Evolutionary conservation across 2,888 invertebrate genomes (phyloP), one percentile per base, ranked within the genome.

Genomic region (Anarsia innoxiella): DNA sequence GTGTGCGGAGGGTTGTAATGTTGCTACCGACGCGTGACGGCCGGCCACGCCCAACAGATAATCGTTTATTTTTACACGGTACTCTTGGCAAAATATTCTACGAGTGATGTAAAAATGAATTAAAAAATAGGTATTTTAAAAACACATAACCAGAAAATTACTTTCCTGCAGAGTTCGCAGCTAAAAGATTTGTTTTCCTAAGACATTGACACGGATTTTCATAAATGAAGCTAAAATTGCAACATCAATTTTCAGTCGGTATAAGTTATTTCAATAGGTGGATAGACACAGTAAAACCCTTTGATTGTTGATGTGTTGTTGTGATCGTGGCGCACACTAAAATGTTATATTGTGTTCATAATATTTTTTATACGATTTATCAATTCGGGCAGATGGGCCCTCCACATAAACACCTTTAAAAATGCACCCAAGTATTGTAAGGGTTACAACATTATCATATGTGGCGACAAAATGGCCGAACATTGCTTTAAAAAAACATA

Each of bases 361-460:
- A 59, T 52, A 65, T 70, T 80, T 82, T 84, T 83, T 82, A 82
- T 71, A 73, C 70, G 69, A 70, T 82, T 74, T 77, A 80, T 78
- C 79, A 82, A 78, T 75, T 65, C 64, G 62, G 70, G 72, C 84
- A 84, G 84, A 84, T 84, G 83, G 75, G 63, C 67, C 50, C 53
- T 56, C 59, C 77, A 73, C 53, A 76, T 79, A 79, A 74, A 78
- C 76, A 80, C 76, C 74, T 77, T 78, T 75, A 12, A 60, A 71
- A 77, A 75, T 66, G 64, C 70, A 74, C 64, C 71, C 74, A 58
- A 58, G 71, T 63, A 73, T 72, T 71, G 67, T 72, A 71, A 73
- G 80, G 82, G 40, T 43, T 76, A 75, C 72, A 70, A 65, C 54
- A 73, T 79, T 75, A 76, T 79, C 74, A 73, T 72, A 69, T 66